These are phyloP conservation scores for Thalassaphorura encarpata DNA, from an alignment of 1,140 invertebrate genomes.

Conservation along the genomic window DNA sequence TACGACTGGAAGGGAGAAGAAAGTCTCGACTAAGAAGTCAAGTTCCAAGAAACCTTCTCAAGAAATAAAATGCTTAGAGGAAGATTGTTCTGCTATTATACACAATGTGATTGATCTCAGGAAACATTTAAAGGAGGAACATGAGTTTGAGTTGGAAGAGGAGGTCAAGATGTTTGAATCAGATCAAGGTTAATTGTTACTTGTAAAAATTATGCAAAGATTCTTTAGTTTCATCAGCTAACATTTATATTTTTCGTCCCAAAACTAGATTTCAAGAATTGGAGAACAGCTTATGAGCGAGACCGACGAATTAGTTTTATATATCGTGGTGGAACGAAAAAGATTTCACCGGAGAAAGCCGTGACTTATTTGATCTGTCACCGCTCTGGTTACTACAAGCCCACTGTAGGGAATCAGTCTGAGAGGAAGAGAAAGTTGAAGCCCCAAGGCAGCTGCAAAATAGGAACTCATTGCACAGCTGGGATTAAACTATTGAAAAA, in stretches of 20 bases:
- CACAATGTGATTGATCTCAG: constrained; percentile 24
- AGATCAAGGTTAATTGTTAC: constrained; percentile 16
- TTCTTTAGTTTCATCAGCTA: not conserved
- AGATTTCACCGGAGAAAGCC: constrained; percentile 23
- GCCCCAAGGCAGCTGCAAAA: constrained; percentile 31
- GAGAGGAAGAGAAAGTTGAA: constrained; percentile 29
- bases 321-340: constrained; percentile 31
- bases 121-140: constrained; percentile 19
- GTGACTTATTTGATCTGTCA: constrained; percentile 31
- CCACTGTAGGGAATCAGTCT: constrained; percentile 17
- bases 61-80: constrained; percentile 28
- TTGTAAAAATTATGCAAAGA: not conserved
- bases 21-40: not conserved
- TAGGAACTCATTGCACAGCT: constrained; percentile 29
- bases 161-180: constrained; percentile 17
- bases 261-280: constrained; percentile 25
- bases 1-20: not conserved
- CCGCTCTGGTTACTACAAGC: constrained; percentile 29
- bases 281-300: constrained; percentile 27
- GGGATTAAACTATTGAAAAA: constrained; percentile 28
- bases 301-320: constrained; percentile 31
- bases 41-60: not conserved
- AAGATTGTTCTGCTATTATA: constrained; percentile 4
- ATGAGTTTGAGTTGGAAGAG: constrained; percentile 19
- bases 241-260: constrained; percentile 8